Percentiles rank a stretch among this genome's conserved stretches.
Conservation (phyloP, 1,140 invertebrate species). For the Episyrphus balteatus region DNA sequence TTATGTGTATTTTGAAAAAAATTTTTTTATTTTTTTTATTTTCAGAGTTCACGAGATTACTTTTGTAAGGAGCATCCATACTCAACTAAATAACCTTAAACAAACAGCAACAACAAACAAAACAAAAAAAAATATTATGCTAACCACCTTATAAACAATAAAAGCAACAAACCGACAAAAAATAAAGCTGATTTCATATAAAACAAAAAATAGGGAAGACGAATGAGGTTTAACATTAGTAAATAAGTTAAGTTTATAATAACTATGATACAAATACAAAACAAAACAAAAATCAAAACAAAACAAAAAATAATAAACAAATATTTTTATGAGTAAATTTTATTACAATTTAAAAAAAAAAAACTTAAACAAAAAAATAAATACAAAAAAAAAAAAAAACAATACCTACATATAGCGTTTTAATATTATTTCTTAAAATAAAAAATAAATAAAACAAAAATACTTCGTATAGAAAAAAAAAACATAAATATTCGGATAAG, state of each 20-base stretch:
- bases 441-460: conserved; percentile 4
- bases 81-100: conserved; percentile 10
- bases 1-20: too few relatives aligned
- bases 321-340: conserved; percentile 11
- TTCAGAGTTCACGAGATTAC: conserved; percentile 53
- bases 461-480: conserved; percentile 3
- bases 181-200: conserved; percentile 8
- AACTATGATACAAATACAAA: too few relatives aligned
- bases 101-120: conserved; percentile 23
- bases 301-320: conserved; percentile 6
- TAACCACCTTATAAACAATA: not conserved
- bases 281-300: conserved; percentile 21
- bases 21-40: conserved; percentile 30
- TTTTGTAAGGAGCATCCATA: conserved; percentile 38
- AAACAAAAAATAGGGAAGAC: not conserved
- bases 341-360: not conserved
- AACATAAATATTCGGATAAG: conserved; percentile 31
- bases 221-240: not conserved
- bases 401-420: conserved; percentile 1
- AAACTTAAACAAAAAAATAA: conserved; percentile 8
- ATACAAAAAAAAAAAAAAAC: not conserved
- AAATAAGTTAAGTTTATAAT: not conserved
- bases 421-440: not conserved
- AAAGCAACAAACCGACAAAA: conserved; percentile 7
- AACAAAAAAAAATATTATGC: not conserved